Evolutionary conservation across 2,113 vertebrate genomes (phyloP), one percentile per base, ranked within the genome.

Genomic region (Cinclus mexicanus): DNA sequence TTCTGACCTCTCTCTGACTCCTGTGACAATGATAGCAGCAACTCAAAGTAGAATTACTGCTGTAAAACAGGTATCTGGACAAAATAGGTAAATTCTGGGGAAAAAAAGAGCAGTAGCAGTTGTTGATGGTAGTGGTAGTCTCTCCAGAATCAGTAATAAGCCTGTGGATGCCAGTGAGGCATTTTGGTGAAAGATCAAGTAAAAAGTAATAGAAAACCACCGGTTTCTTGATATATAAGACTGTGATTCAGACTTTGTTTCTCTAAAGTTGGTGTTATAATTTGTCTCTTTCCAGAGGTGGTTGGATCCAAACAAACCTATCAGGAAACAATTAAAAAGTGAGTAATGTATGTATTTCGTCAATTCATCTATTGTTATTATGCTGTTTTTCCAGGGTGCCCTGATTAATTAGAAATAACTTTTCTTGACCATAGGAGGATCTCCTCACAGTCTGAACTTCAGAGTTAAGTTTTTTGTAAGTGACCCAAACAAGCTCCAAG

Each of bases 271-370:
- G 37, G 9, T 93, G 31, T 81, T 97, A 44, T 33, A 84, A 97
- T 85, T 97, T 97, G 50, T 96, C 89, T 97, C 98, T 98, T 98
- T 98, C 94, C 98, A 99, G 99, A 98, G 98, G 97, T 99, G 99
- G 99, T 97, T 99, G 98, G 99, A 99, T 98, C 98, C 99, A 97
- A 99, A 98, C 98, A 99, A 99, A 98, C 99, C 98, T 92, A 98
- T 99, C 98, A 99, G 99, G 98, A 99, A 99, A 97, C 99, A 99
- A 98, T 98, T 99, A 97, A 99, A 99, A 98, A 98, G 99, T 99
- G 98, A 98, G 99, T 98, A 97, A 97, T 93, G 86, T 90, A 96
- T 97, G 93, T 95, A 88, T 89, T 97, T 97, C 6, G 19, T 86
- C 68, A 96, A 55, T 95, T 96, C 29, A 83, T 96, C 28, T 89